These are phyloP conservation scores for Athalia rosae DNA, from an alignment of 2,888 invertebrate genomes.

Conservation along the genomic window DNA sequence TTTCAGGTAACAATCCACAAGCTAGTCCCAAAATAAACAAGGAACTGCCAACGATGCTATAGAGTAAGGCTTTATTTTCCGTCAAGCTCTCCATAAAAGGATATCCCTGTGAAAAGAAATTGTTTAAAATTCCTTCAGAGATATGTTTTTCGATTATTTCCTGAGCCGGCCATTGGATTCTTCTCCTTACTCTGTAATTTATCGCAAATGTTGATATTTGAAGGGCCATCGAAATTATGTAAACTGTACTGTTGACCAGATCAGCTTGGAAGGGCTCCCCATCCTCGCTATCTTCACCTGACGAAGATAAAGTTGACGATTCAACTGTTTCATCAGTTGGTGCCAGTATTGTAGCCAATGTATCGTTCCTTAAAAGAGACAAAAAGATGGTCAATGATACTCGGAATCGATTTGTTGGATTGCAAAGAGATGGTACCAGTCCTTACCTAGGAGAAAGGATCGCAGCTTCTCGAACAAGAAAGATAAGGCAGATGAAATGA, in stretches of 20 bases:
- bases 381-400: not conserved
- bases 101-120: conserved; percentile 83
- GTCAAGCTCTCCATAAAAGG: conserved; percentile 98
- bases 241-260: conserved; percentile 97
- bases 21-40: conserved; percentile 89
- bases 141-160: not conserved
- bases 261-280: conserved; percentile 90
- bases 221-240: conserved; percentile 97
- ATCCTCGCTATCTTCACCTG: conserved; percentile 81
- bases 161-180: no score
- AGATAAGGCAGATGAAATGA: conserved; percentile 94
- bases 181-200: conserved; percentile 91
- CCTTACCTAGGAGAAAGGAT: conserved; percentile 81
- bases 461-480: conserved; percentile 89
- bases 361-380: conserved; percentile 75
- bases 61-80: conserved; percentile 94
- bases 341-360: conserved; percentile 62
- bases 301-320: conserved; percentile 25
- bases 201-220: conserved; percentile 99
- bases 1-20: conserved; percentile 88
- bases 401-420: not conserved
- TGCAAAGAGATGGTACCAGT: not conserved
- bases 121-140: not conserved
- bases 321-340: conserved; percentile 52
- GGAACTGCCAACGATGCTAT: conserved; percentile 90